Evolutionary conservation across 2,797 vertebrate species (phyloP).

Genomic region (Ctenosaura bakeri): DNA sequence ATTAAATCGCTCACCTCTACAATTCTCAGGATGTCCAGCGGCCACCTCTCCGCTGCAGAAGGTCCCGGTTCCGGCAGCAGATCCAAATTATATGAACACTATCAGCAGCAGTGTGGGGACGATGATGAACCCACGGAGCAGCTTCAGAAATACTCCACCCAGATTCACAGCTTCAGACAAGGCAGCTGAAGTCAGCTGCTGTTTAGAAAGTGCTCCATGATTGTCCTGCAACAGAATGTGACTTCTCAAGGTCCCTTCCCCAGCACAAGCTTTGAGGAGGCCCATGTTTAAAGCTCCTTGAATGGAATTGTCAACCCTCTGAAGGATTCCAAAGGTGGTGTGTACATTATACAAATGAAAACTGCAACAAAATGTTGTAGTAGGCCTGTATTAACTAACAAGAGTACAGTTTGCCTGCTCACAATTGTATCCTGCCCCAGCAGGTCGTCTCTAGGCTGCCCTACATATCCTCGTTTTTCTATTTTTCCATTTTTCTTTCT

Average conservation of each 20-base stretch:
- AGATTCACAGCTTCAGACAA: constrained; percentile 86
- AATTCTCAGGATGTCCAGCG: constrained; percentile 92
- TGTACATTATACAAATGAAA: too few relatives aligned
- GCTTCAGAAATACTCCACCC: constrained; percentile 88
- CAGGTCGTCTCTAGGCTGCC: too few relatives aligned
- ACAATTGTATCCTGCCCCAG: background rate
- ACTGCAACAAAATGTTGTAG: background rate
- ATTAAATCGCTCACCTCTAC: constrained; percentile 95
- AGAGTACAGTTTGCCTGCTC: too few relatives aligned
- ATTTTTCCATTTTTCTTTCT: background rate
- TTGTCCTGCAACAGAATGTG: background rate
- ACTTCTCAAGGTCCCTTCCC: background rate
- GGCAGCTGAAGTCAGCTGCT: constrained; percentile 77
- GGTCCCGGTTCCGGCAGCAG: constrained; percentile 75
- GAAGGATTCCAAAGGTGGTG: background rate
- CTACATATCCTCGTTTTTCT: background rate
- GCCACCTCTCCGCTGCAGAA: constrained; percentile 83
- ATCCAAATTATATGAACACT: constrained; percentile 89
- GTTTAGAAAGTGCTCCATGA: background rate
- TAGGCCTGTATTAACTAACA: background rate
- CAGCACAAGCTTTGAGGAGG: background rate
- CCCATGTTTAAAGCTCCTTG: too few relatives aligned
- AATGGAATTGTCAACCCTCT: background rate
- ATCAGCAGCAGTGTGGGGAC: constrained; percentile 87
- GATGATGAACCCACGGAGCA: constrained; percentile 86